phyloP scores from a whole-genome alignment of 2,113 vertebrate genomes.

The Podarcis raffonei region DNA sequence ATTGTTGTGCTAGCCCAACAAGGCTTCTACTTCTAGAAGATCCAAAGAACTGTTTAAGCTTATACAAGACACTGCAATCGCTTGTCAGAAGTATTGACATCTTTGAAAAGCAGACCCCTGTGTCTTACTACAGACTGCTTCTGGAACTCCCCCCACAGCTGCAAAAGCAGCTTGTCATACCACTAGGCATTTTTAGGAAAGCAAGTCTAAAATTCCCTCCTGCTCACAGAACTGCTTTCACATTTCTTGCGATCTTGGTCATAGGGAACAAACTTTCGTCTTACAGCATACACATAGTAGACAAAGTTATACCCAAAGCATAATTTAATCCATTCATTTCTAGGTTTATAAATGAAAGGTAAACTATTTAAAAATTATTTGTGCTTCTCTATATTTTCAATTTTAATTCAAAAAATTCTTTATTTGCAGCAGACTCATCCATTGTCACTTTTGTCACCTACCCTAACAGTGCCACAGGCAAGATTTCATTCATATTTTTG shows the following conservation, averaged over 20 bases:
- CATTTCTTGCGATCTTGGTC: background rate
- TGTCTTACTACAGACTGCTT: background rate
- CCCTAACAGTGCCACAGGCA: slow-evolving; percentile 68
- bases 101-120: background rate
- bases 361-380: slow-evolving; percentile 13
- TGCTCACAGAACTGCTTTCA: background rate
- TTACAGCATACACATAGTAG: background rate
- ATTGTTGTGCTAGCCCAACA: background rate
- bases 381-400: background rate
- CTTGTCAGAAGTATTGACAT: background rate
- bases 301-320: background rate
- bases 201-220: background rate
- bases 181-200: background rate
- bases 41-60: background rate
- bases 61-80: background rate
- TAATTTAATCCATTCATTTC: background rate
- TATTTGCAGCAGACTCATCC: slow-evolving; percentile 38
- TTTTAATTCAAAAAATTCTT: slow-evolving; percentile 11
- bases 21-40: background rate
- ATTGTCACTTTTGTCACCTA: slow-evolving; percentile 62
- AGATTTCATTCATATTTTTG: slow-evolving; percentile 57
- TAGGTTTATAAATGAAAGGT: background rate
- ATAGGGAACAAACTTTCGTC: background rate
- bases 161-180: background rate
- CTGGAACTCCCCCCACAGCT: background rate